Conservation (phyloP, 64 coral and sea anemone species). For the Porites lutea region DNA sequence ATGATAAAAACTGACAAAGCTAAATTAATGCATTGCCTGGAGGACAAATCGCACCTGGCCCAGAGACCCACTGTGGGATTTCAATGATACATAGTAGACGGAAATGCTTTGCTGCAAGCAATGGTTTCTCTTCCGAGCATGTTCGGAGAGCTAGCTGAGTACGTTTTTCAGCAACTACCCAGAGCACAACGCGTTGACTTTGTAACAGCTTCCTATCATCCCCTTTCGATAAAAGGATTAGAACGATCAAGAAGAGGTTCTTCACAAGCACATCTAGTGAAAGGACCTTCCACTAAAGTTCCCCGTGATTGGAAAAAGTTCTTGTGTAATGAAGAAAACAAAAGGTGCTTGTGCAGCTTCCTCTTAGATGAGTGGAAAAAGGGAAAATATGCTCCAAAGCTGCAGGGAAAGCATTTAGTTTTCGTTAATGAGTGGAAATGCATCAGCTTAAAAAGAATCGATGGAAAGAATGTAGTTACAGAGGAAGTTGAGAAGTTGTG, state of each 20-base stretch:
- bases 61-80: no score
- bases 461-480: no score
- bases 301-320: constrained; percentile 26
- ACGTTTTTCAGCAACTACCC: no score
- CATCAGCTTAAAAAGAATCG: no score
- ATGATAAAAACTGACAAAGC: no score
- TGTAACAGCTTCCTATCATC: constrained; percentile 25
- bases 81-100: not conserved
- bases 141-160: not conserved
- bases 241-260: constrained; percentile 20
- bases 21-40: no score
- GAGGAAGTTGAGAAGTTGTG: no score
- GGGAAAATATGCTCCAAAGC: not conserved
- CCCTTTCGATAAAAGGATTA: constrained; percentile 8
- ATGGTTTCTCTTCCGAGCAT: not conserved
- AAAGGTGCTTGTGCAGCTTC: not conserved
- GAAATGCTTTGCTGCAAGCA: no score
- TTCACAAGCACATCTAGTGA: constrained; percentile 14
- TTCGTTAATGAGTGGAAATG: no score
- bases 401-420: not conserved
- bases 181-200: not conserved
- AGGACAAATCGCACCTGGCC: no score
- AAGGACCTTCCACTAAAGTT: constrained; percentile 23
- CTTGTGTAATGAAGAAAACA: constrained; percentile 37
- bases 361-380: constrained; percentile 47